Percentiles rank a stretch among this genome's conserved stretches.
Evolutionary conservation across 2,888 invertebrate genomes (phyloP).

Genomic region (Ochropleura leucogaster): DNA sequence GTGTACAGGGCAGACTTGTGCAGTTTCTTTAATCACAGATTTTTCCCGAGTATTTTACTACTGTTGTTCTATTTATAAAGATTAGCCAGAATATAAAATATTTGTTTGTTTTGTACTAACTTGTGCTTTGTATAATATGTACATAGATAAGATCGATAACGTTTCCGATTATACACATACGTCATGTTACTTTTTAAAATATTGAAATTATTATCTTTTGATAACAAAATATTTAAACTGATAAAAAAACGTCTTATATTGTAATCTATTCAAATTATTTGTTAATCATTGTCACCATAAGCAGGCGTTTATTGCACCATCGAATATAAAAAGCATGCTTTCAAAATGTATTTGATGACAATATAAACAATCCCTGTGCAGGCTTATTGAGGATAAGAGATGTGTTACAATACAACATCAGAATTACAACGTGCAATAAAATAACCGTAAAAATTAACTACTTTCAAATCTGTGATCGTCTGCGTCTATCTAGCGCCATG

Average conservation of each 20-base stretch:
- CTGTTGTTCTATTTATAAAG: constrained; percentile 16
- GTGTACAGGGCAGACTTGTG: neutral
- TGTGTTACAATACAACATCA: neutral
- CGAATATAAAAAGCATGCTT: neutral
- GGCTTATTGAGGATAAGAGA: neutral
- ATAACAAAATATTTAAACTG: constrained; percentile 35
- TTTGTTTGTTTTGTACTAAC: constrained; percentile 25
- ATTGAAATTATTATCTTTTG: constrained; percentile 47
- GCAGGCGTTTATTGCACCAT: neutral
- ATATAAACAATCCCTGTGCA: neutral
- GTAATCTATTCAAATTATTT: constrained; percentile 48
- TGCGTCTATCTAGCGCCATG: neutral
- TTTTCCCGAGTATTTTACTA: constrained; percentile 1
- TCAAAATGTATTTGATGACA: neutral
- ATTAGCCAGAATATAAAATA: constrained; percentile 19
- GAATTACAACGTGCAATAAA: neutral
- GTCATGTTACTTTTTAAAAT: constrained; percentile 48
- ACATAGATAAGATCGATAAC: constrained; percentile 44
- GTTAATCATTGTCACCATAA: constrained; percentile 13
- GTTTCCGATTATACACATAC: constrained; percentile 31
- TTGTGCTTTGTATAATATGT: constrained; percentile 27
- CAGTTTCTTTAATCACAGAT: neutral
- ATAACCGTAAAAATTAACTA: constrained; percentile 17
- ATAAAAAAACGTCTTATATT: constrained; percentile 35
- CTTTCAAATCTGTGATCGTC: neutral